phyloP scores from a whole-genome alignment of 2,888 invertebrate species.

The Drosophila monieri region DNA sequence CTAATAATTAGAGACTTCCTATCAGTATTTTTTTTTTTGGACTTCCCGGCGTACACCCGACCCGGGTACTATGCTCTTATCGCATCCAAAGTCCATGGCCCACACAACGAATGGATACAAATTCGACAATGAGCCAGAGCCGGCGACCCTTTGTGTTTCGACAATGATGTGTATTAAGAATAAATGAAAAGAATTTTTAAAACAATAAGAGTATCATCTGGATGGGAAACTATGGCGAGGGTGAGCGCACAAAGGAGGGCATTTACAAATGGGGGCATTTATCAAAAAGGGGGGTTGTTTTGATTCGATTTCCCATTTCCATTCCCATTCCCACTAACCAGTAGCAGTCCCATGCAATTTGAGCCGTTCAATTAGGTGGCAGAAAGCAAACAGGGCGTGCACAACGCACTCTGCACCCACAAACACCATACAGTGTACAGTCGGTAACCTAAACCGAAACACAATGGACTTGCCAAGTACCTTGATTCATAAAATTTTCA shows the following conservation, averaged over 20 bases:
- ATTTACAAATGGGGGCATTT: slow-evolving; percentile 11
- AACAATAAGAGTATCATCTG: slow-evolving; percentile 17
- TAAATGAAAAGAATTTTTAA: slow-evolving; percentile 12
- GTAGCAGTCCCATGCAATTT: slow-evolving; percentile 44
- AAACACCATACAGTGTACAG: not conserved
- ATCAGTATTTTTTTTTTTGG: slow-evolving; percentile 12
- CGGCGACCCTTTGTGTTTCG: slow-evolving; percentile 5
- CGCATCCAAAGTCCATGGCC: slow-evolving; percentile 2
- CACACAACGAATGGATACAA: slow-evolving; percentile 1
- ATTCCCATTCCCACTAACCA: not conserved
- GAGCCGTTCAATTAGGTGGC: slow-evolving; percentile 65
- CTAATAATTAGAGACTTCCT: slow-evolving; percentile 1
- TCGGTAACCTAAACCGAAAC: not conserved
- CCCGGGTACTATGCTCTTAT: slow-evolving; percentile 4
- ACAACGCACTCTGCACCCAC: slow-evolving; percentile 18
- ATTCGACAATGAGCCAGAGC: slow-evolving; percentile 6
- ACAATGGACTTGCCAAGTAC: slow-evolving; percentile 32
- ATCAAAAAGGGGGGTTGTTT: slow-evolving; percentile 23
- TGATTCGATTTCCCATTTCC: not conserved
- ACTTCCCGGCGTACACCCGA: not conserved
- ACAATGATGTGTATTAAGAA: slow-evolving; percentile 16
- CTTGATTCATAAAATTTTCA: slow-evolving; percentile 23
- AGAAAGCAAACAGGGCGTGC: slow-evolving; percentile 47
- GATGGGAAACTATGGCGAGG: slow-evolving; percentile 17
- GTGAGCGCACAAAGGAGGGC: not conserved